Percentiles rank a stretch among this genome's conserved stretches.
These are phyloP conservation scores for Eumerus sabulonum DNA, from an alignment of 2,888 invertebrate species.

Conservation along the genomic window DNA sequence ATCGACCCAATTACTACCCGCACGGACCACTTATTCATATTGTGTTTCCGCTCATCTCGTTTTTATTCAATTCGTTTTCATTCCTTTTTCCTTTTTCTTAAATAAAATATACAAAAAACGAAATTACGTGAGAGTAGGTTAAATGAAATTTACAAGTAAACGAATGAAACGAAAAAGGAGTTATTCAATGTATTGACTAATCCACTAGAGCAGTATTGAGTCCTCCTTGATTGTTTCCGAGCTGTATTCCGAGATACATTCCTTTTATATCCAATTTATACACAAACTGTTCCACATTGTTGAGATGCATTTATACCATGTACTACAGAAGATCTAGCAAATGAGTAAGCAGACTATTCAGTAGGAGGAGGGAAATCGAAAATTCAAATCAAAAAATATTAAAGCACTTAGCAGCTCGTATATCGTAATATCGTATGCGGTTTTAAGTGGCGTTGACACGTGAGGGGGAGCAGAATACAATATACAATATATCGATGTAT, in stretches of 20 bases:
- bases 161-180: not conserved
- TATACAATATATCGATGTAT: slow-evolving; percentile 51
- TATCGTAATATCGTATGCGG: too few relatives aligned
- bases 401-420: slow-evolving; percentile 47
- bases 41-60: too few relatives aligned
- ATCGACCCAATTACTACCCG: not conserved
- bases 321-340: slow-evolving; percentile 38
- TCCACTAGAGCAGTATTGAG: slow-evolving; percentile 44
- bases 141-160: slow-evolving; percentile 24
- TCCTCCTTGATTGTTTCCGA: slow-evolving; percentile 28
- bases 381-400: slow-evolving; percentile 6
- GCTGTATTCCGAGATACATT: slow-evolving; percentile 48
- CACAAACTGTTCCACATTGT: slow-evolving; percentile 9
- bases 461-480: not conserved
- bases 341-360: slow-evolving; percentile 31
- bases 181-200: slow-evolving; percentile 10
- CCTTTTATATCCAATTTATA: slow-evolving; percentile 29
- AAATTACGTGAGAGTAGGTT: slow-evolving; percentile 30
- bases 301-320: slow-evolving; percentile 53
- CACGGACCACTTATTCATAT: too few relatives aligned
- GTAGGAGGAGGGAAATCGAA: slow-evolving; percentile 16
- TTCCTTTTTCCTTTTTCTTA: slow-evolving; percentile 19
- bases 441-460: too few relatives aligned
- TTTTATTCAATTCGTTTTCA: slow-evolving; percentile 19
- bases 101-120: slow-evolving; percentile 4